Percentiles rank a stretch among this genome's conserved stretches.
Evolutionary conservation across 2,888 invertebrate genomes (phyloP).

Genomic region (Heterodera filipjevi): DNA sequence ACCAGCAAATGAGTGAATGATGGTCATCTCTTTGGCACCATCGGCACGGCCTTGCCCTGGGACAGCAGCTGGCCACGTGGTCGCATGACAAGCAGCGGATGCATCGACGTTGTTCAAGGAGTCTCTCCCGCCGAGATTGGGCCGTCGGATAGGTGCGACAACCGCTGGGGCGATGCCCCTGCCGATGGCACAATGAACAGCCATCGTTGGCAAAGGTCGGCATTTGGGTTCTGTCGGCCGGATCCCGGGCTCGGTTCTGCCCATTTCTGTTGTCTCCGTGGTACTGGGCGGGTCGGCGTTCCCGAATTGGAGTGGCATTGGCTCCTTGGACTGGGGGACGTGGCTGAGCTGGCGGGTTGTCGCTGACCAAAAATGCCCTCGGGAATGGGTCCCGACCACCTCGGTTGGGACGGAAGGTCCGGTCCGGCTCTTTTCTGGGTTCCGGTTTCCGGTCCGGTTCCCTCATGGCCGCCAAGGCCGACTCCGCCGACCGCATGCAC

Average conservation of each 20-base stretch:
- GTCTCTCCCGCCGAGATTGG: neutral
- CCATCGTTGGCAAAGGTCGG: too few relatives aligned
- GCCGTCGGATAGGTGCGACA: neutral
- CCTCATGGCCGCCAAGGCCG: neutral
- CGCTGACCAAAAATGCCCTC: neutral
- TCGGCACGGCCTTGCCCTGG: neutral
- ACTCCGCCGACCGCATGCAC: neutral
- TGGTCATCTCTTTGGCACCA: neutral
- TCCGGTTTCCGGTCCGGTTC: neutral
- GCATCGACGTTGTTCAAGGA: neutral
- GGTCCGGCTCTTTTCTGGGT: neutral
- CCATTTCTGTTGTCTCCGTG: too few relatives aligned
- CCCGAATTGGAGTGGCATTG: neutral
- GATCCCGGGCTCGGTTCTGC: too few relatives aligned
- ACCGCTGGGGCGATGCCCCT: neutral
- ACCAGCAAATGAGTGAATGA: neutral
- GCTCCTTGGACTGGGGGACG: too few relatives aligned
- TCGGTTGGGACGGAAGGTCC: neutral
- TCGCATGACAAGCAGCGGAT: neutral
- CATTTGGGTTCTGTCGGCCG: too few relatives aligned
- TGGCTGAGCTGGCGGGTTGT: neutral
- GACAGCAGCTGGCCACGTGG: neutral
- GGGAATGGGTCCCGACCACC: neutral
- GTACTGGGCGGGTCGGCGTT: neutral
- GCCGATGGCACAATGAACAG: neutral